A percentile compares a stretch with the other conserved stretches of the same genome.
These are phyloP conservation scores for Melipona beecheii DNA, from an alignment of 2,888 invertebrate genomes.

Conservation along the genomic window DNA sequence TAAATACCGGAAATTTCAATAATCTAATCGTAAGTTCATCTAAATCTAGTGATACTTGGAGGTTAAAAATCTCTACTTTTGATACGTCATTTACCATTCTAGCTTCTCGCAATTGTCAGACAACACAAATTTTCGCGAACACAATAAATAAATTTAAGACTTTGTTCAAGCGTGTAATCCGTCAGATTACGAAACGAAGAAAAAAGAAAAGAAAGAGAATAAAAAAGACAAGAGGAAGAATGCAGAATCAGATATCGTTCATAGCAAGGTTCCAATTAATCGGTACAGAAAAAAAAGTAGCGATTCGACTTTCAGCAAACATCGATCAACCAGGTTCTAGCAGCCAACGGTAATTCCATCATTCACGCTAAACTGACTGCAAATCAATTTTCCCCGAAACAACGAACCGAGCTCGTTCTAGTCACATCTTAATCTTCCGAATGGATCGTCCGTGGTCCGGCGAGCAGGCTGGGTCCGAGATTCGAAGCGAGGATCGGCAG, in stretches of 20 bases:
- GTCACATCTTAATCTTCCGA: constrained; percentile 52
- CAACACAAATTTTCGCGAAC: no score
- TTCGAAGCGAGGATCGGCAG: constrained; percentile 12
- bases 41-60: no score
- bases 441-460: background rate
- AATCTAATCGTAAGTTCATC: no score
- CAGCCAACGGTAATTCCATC: constrained; percentile 48
- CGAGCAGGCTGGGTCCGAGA: background rate
- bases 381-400: constrained; percentile 57
- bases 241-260: background rate
- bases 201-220: background rate
- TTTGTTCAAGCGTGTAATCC: no score
- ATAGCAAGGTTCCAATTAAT: background rate
- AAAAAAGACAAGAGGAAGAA: background rate
- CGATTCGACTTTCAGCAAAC: constrained; percentile 21
- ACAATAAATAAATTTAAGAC: no score
- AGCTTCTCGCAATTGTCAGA: no score
- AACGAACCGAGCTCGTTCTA: constrained; percentile 34
- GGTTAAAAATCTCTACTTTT: no score
- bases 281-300: constrained; percentile 7
- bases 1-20: no score
- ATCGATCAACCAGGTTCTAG: constrained; percentile 18
- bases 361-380: constrained; percentile 37
- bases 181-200: no score
- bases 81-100: no score